Percentiles rank a stretch among this genome's conserved stretches.
Evolutionary conservation across 1,140 invertebrate genomes (phyloP).

Genomic region (Triops longicaudatus): DNA sequence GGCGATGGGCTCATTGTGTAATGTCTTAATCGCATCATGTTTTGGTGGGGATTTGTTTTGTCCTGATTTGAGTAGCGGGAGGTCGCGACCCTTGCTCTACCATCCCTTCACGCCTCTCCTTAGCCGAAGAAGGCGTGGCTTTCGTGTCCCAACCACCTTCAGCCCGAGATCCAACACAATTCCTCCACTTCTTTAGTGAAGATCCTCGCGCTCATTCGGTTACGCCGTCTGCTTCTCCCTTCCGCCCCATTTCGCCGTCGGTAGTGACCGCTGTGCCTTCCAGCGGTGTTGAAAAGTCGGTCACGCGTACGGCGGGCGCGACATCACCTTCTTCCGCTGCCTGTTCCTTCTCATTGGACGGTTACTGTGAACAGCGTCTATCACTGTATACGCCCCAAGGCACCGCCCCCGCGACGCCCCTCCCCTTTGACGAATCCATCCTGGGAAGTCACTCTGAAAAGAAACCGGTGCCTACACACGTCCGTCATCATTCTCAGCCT

Average conservation of each 20-base stretch:
- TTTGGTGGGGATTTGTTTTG: neutral
- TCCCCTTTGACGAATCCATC: constrained; percentile 23
- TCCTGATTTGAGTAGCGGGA: constrained; percentile 18
- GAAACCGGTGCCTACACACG: constrained; percentile 27
- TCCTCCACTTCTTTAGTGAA: constrained; percentile 12
- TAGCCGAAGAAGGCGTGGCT: neutral
- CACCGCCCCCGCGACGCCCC: constrained; percentile 25
- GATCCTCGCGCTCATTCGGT: constrained; percentile 14
- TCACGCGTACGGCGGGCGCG: constrained; percentile 36
- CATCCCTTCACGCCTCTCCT: constrained; percentile 30
- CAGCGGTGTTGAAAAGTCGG: neutral
- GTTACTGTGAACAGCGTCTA: constrained; percentile 68
- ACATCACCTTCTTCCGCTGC: constrained; percentile 72
- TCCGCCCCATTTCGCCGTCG: constrained; percentile 32
- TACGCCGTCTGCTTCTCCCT: constrained; percentile 28
- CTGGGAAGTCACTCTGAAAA: constrained; percentile 18
- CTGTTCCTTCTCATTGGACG: constrained; percentile 71
- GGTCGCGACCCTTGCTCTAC: constrained; percentile 30
- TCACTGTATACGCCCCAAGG: constrained; percentile 63
- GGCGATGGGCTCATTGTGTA: neutral
- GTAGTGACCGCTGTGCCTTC: constrained; percentile 5
- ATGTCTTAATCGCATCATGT: neutral
- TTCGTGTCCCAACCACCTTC: constrained; percentile 16
- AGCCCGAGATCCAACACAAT: constrained; percentile 21
- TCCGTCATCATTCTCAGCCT: constrained; percentile 28